A percentile compares a stretch with the other conserved stretches of the same genome.
These are phyloP conservation scores for Sibirionetta formosa DNA, from an alignment of 2,797 vertebrate species.

Conservation along the genomic window DNA sequence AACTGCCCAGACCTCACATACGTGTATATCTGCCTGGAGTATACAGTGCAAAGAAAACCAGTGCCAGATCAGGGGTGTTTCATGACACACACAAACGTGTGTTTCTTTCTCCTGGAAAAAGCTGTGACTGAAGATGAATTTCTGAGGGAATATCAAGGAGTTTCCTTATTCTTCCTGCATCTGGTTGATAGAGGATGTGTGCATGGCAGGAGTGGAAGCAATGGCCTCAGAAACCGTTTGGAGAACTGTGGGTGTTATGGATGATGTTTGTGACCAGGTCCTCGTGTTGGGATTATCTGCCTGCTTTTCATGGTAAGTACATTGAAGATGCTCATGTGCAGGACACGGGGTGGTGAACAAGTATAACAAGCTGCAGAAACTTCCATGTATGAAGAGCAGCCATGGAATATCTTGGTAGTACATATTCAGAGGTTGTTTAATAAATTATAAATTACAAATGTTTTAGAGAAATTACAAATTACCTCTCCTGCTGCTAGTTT, in stretches of 20 bases:
- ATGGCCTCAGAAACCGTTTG: neutral
- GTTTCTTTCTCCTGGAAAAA: neutral
- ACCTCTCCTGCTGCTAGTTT: slow-evolving; percentile 26
- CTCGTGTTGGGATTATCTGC: neutral
- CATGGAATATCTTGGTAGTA: neutral
- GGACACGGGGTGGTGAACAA: neutral
- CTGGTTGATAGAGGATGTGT: neutral
- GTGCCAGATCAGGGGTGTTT: accelerated
- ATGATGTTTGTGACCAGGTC: neutral
- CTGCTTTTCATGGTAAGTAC: neutral
- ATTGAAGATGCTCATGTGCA: neutral
- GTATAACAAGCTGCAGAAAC: neutral
- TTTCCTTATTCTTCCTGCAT: neutral
- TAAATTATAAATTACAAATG: neutral
- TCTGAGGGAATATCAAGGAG: neutral
- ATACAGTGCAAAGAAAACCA: neutral
- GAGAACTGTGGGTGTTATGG: neutral
- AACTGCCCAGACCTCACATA: neutral
- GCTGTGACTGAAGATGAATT: neutral
- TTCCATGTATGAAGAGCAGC: neutral
- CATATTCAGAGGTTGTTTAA: neutral
- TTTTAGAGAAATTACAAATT: slow-evolving; percentile 39
- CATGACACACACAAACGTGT: neutral
- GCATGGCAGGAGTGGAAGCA: neutral
- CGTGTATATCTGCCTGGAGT: too few relatives aligned